Percentiles rank a stretch among this genome's conserved stretches.
phyloP scores from a whole-genome alignment of 2,113 vertebrate genomes.

The Osmerus mordax region DNA sequence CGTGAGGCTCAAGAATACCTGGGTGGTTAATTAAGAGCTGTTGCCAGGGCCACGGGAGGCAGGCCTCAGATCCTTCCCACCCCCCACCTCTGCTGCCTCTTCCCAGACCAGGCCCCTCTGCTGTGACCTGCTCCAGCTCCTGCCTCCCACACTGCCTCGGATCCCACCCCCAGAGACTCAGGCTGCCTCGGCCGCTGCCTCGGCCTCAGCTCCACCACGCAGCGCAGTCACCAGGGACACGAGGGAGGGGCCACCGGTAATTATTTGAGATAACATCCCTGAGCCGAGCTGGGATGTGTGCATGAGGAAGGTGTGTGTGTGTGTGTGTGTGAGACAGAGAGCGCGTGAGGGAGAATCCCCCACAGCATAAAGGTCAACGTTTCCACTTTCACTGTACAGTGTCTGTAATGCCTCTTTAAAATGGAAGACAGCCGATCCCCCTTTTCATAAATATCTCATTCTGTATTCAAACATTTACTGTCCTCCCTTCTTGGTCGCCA shows the following conservation, averaged over 20 bases:
- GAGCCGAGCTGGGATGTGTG: constrained; percentile 75
- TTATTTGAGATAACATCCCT: constrained; percentile 96
- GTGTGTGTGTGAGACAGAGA: constrained; percentile 33
- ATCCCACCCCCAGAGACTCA: not conserved
- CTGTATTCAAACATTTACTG: constrained; percentile 84
- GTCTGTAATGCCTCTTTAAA: constrained; percentile 85
- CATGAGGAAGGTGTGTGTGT: constrained; percentile 68
- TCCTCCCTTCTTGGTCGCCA: constrained; percentile 71
- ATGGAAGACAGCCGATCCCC: constrained; percentile 81
- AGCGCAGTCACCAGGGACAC: constrained; percentile 83
- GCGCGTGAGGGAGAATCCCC: constrained; percentile 29
- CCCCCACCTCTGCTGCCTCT: constrained; percentile 45
- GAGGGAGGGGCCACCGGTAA: constrained; percentile 90
- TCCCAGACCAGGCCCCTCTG: constrained; percentile 52
- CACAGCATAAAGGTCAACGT: constrained; percentile 92
- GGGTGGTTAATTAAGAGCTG: constrained; percentile 98
- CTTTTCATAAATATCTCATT: constrained; percentile 83
- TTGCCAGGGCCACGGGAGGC: constrained; percentile 92
- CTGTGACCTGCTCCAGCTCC: constrained; percentile 67
- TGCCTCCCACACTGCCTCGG: constrained; percentile 13
- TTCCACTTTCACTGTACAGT: constrained; percentile 80
- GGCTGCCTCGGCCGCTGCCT: constrained; percentile 38
- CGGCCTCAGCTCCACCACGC: constrained; percentile 75
- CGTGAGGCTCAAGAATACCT: constrained; percentile 90
- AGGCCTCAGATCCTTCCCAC: constrained; percentile 87